Base-by-base conservation (phyloP, 2,888 invertebrate genomes). In the Sarcophaga subvicina region DNA sequence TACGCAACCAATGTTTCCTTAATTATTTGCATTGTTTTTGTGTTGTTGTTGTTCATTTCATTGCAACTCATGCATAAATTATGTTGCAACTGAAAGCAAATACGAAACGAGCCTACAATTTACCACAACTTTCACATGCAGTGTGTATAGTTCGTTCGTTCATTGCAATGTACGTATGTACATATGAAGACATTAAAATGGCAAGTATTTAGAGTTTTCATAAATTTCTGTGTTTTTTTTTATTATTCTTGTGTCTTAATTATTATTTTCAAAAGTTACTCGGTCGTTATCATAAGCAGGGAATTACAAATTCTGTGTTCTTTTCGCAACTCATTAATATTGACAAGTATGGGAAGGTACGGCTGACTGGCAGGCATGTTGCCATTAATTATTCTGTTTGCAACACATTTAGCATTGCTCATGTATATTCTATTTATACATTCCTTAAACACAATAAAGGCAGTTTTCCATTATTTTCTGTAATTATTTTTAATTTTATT, bases 51-150 rank as follows among this genome's bases (percentile, higher is more conserved):
- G 85, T 85, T 85, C 49, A 80, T 75, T 78, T 71, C 49, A 80
- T 75, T 78, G 66, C 71, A 78, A 80, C 80, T 80, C 80, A 62
- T 86, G 88, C 85, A 82, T 80, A 75, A 80, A 82, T 79, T 88
- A 88, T 66, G 78, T 70, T 49, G 60, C 25, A 75, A 64, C 47
- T 64, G 37, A 70, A 85, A 12, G 70, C 66, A 67, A 66, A 71
- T 71, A 75, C n/a, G 4, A 37, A 54, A 45, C 17, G 11, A 22
- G 2, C 27, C 60, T 54, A 25, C n/a, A 27, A 70, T 64, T 59
- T 66, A 45, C 54, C 22, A 14, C n/a, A 45, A 64, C 45, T 70
- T 82, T 59, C 17, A 12, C 12, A 66, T 14, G 3, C 10, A 17
- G 20, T 14, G 59, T 63, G 17, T 37, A 2, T 37, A 37, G 37